phyloP scores from a whole-genome alignment of 1,140 invertebrate species.

The Nasonia vitripennis region DNA sequence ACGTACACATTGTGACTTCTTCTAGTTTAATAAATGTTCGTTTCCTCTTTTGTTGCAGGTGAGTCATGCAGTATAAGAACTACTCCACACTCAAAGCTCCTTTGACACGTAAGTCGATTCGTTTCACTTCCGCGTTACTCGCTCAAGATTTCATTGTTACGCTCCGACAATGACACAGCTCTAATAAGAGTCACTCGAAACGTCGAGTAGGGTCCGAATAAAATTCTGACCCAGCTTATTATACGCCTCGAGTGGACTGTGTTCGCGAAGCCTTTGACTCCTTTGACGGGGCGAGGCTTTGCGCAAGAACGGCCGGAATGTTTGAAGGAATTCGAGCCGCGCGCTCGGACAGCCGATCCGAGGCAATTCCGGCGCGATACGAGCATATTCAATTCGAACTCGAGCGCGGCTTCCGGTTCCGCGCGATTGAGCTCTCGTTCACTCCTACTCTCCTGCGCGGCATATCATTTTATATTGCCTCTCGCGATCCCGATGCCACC shows the following conservation, averaged over 20 bases:
- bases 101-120: background rate
- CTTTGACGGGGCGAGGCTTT: background rate
- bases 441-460: background rate
- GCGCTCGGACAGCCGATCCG: background rate
- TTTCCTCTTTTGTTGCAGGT: background rate
- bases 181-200: too few species aligned
- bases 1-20: too few species aligned
- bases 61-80: background rate
- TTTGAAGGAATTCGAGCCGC: conserved; percentile 31
- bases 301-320: background rate
- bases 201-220: background rate
- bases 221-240: background rate
- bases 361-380: conserved; percentile 1
- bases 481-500: background rate
- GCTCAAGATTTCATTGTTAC: background rate
- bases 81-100: background rate
- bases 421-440: conserved; percentile 27
- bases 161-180: background rate
- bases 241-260: background rate
- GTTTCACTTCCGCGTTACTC: too few species aligned
- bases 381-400: conserved; percentile 29
- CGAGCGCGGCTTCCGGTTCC: conserved; percentile 33
- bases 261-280: background rate
- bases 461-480: conserved; percentile 40
- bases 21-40: background rate